A percentile compares a stretch with the other conserved stretches of the same genome.
Conservation (phyloP, 2,888 invertebrate genomes). For the Agrotis clavis region DNA sequence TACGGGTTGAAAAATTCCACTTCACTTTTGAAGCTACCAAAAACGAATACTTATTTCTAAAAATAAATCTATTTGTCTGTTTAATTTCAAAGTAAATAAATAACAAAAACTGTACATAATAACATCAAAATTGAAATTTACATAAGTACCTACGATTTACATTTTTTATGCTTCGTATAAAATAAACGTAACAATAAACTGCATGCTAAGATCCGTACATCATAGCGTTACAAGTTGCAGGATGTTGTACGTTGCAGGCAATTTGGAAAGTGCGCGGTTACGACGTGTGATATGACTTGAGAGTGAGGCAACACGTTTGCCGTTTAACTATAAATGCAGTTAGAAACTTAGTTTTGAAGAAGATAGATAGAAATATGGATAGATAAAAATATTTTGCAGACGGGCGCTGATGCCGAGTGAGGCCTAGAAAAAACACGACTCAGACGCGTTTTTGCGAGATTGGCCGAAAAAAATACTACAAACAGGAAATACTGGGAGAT, state of each 20-base stretch:
- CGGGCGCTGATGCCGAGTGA: too few species aligned
- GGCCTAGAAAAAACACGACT: too few species aligned
- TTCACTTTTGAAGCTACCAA: neutral
- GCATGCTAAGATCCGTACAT: slow-evolving; percentile 21
- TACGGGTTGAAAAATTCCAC: neutral
- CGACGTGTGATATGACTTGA: slow-evolving; percentile 38
- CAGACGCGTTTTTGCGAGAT: too few species aligned
- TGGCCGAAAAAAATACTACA: too few species aligned
- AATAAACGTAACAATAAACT: slow-evolving; percentile 3
- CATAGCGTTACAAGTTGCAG: neutral
- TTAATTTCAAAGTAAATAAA: too few species aligned
- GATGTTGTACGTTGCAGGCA: slow-evolving; percentile 24
- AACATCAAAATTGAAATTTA: neutral
- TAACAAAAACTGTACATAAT: too few species aligned
- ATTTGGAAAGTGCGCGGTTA: slow-evolving; percentile 48
- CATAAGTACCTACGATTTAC: neutral
- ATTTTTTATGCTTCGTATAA: slow-evolving; percentile 3
- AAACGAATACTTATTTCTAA: neutral
- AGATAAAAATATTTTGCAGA: too few species aligned
- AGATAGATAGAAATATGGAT: neutral
- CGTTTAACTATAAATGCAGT: slow-evolving; percentile 17
- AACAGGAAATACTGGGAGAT: too few species aligned
- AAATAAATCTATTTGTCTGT: neutral
- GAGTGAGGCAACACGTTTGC: slow-evolving; percentile 31
- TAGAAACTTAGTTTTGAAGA: slow-evolving; percentile 18